Percentiles rank a stretch among this genome's conserved stretches.
These are phyloP conservation scores for Trissolcus basalis DNA, from an alignment of 1,140 invertebrate species.

Conservation along the genomic window DNA sequence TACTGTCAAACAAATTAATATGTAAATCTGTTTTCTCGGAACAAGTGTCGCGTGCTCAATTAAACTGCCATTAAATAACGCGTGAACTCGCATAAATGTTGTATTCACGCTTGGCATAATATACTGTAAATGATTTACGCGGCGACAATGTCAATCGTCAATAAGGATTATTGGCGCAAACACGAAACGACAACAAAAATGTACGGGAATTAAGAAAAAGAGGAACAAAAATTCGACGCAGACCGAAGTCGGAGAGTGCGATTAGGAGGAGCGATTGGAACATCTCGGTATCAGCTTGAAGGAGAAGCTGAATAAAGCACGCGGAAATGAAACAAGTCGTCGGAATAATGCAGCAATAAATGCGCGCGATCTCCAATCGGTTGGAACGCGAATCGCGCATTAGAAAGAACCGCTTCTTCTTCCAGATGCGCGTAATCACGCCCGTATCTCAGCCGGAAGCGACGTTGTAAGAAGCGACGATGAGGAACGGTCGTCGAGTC, in stretches of 20 bases:
- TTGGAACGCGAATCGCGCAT: slow-evolving; percentile 52
- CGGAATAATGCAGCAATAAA: slow-evolving; percentile 55
- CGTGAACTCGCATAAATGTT: slow-evolving; percentile 27
- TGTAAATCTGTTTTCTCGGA: slow-evolving; percentile 23
- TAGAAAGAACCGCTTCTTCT: slow-evolving; percentile 57
- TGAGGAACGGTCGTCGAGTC: slow-evolving; percentile 42
- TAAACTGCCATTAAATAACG: slow-evolving; percentile 38
- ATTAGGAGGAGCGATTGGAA: too few relatives aligned
- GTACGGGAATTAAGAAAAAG: background rate
- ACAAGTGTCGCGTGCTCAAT: slow-evolving; percentile 52
- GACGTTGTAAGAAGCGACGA: slow-evolving; percentile 46
- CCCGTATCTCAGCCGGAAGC: slow-evolving; percentile 45
- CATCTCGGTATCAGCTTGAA: too few relatives aligned
- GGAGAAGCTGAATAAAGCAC: background rate
- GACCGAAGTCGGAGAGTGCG: too few relatives aligned
- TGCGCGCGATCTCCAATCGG: slow-evolving; percentile 49
- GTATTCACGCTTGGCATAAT: slow-evolving; percentile 14
- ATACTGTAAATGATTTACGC: slow-evolving; percentile 15
- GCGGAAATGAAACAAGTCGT: slow-evolving; percentile 54
- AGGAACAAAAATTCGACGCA: too few relatives aligned
- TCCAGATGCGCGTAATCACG: slow-evolving; percentile 56
- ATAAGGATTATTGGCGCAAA: slow-evolving; percentile 1
- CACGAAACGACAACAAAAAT: slow-evolving; percentile 17
- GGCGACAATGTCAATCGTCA: slow-evolving; percentile 6
- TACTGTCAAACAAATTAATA: slow-evolving; percentile 36